These are phyloP conservation scores for Bedellia somnulentella DNA, from an alignment of 2,888 invertebrate species.

Conservation along the genomic window DNA sequence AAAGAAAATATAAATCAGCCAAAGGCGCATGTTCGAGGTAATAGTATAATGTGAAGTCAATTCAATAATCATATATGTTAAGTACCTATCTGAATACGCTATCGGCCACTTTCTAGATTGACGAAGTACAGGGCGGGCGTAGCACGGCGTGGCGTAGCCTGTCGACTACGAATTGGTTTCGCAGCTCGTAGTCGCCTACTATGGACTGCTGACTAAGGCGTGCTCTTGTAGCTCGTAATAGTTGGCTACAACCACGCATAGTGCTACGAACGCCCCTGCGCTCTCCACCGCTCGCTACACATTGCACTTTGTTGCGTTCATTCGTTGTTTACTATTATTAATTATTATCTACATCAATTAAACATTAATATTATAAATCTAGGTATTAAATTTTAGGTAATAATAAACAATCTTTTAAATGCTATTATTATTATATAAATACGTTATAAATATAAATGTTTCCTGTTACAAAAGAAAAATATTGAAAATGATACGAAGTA, in stretches of 20 bases:
- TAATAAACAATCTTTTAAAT: conserved; percentile 64
- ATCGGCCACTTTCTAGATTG: conserved; percentile 44
- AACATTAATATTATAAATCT: conserved; percentile 59
- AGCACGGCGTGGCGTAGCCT: conserved; percentile 12
- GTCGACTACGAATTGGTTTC: conserved; percentile 6
- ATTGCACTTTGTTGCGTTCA: conserved; percentile 47
- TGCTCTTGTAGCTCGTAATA: conserved; percentile 13
- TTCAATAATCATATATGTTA: conserved; percentile 59
- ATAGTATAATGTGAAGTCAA: conserved; percentile 59
- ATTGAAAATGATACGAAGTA: conserved; percentile 60
- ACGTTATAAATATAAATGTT: conserved; percentile 64
- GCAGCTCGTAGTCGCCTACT: conserved; percentile 6
- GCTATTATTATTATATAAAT: conserved; percentile 64
- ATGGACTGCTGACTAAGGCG: conserved; percentile 8
- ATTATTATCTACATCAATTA: conserved; percentile 59
- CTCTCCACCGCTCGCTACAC: conserved; percentile 28
- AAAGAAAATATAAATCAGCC: conserved; percentile 40
- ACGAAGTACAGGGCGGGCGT: conserved; percentile 22
- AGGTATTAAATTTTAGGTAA: conserved; percentile 63
- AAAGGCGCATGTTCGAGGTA: conserved; percentile 56
- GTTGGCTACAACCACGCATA: conserved; percentile 12
- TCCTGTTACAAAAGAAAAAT: conserved; percentile 56
- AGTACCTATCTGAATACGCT: conserved; percentile 42
- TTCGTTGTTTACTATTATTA: conserved; percentile 38
- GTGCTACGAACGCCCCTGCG: conserved; percentile 12